phyloP scores from a whole-genome alignment of 2,888 invertebrate genomes.

The Serrognathus titanus region DNA sequence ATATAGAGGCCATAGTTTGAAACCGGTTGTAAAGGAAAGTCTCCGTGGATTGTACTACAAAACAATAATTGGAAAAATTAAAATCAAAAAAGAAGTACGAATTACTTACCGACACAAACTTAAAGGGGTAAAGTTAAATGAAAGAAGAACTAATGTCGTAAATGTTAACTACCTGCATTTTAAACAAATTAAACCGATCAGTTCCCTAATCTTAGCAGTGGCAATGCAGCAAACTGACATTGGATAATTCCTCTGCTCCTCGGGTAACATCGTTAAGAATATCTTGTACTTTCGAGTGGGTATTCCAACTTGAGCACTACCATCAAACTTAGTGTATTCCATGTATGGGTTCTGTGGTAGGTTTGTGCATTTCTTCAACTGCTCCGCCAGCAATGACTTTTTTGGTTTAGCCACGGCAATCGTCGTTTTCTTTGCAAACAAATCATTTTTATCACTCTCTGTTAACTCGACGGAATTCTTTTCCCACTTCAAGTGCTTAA shows the following conservation, averaged over 20 bases:
- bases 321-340: constrained; percentile 89
- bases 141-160: neutral
- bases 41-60: constrained; percentile 61
- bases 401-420: constrained; percentile 30
- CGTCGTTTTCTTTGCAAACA: constrained; percentile 56
- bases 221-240: constrained; percentile 76
- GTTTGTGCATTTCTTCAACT: constrained; percentile 72
- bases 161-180: constrained; percentile 61
- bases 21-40: constrained; percentile 60
- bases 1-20: constrained; percentile 84
- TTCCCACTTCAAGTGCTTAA: constrained; percentile 74
- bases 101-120: too few relatives aligned
- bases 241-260: constrained; percentile 79
- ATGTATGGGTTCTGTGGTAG: constrained; percentile 82
- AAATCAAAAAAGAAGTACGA: neutral
- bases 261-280: constrained; percentile 83
- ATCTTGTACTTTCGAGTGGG: constrained; percentile 84
- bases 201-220: constrained; percentile 82
- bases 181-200: constrained; percentile 90
- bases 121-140: too few relatives aligned
- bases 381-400: constrained; percentile 68
- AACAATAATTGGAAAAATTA: constrained; percentile 10
- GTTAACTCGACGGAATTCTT: constrained; percentile 53
- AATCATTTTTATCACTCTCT: constrained; percentile 57
- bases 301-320: constrained; percentile 75